Evolutionary conservation across 2,113 vertebrate species (phyloP).

Genomic region (Rhea americana): DNA sequence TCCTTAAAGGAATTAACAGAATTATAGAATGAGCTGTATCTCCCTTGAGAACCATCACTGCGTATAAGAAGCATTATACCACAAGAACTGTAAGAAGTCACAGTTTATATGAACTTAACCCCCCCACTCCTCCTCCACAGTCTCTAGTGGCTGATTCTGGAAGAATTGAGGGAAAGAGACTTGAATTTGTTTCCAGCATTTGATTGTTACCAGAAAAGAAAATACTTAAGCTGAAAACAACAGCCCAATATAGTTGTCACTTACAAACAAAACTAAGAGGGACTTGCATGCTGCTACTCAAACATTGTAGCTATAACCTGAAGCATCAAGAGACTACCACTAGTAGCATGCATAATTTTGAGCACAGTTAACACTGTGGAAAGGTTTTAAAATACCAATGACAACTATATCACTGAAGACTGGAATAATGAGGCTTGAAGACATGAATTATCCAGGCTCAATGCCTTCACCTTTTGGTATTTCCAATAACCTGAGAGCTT

Average conservation of each 20-base stretch:
- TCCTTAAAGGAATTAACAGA: background rate
- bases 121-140: background rate
- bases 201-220: background rate
- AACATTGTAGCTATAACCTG: background rate
- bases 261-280: background rate
- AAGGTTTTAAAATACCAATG: background rate
- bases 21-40: background rate
- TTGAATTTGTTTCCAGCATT: background rate
- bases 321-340: background rate
- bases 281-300: background rate
- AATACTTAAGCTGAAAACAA: background rate
- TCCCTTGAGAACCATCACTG: background rate
- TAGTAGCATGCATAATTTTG: background rate
- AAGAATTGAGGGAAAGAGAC: background rate
- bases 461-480: background rate
- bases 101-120: background rate
- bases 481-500: background rate
- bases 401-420: background rate
- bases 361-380: background rate
- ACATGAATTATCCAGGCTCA: background rate
- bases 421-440: background rate
- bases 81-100: background rate
- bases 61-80: background rate
- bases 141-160: background rate
- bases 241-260: background rate